Evolutionary conservation across 2,113 vertebrate species (phyloP).

Genomic region (Setophaga coronata): DNA sequence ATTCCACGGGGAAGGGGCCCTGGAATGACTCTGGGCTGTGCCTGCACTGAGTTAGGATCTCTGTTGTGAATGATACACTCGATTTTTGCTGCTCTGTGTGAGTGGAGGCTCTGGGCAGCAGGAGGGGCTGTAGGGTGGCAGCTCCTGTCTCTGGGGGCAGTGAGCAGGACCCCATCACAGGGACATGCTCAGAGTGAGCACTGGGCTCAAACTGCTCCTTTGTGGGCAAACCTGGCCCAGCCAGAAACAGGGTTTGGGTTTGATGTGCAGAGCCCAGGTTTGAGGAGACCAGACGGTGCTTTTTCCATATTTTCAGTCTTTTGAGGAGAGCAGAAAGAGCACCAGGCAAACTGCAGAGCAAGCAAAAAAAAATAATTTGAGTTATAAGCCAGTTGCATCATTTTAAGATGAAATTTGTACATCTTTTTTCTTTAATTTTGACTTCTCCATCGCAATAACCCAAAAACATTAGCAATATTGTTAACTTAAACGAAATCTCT

Average conservation of each 20-base stretch:
- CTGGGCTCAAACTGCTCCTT: neutral
- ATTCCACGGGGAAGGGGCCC: neutral
- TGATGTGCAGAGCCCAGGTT: rapidly evolving
- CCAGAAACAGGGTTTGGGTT: neutral
- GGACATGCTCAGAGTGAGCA: rapidly evolving
- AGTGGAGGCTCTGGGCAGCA: neutral
- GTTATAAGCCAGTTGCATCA: rapidly evolving
- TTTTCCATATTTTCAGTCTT: rapidly evolving
- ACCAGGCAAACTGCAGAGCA: neutral
- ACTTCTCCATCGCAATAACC: neutral
- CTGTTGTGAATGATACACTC: rapidly evolving
- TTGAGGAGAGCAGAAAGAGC: neutral
- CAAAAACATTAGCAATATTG: rapidly evolving
- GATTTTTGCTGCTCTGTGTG: rapidly evolving
- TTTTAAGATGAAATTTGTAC: neutral
- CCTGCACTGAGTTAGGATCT: neutral
- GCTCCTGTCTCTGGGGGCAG: rapidly evolving
- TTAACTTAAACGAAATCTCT: neutral
- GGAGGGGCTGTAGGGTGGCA: neutral
- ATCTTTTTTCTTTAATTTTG: neutral
- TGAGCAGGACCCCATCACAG: rapidly evolving
- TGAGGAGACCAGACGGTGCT: neutral
- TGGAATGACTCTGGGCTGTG: neutral
- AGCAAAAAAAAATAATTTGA: neutral
- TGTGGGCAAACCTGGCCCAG: neutral